Percentiles rank a stretch among this genome's conserved stretches.
These are phyloP conservation scores for Chymomyza costata DNA, from an alignment of 1,140 invertebrate genomes.

Conservation along the genomic window DNA sequence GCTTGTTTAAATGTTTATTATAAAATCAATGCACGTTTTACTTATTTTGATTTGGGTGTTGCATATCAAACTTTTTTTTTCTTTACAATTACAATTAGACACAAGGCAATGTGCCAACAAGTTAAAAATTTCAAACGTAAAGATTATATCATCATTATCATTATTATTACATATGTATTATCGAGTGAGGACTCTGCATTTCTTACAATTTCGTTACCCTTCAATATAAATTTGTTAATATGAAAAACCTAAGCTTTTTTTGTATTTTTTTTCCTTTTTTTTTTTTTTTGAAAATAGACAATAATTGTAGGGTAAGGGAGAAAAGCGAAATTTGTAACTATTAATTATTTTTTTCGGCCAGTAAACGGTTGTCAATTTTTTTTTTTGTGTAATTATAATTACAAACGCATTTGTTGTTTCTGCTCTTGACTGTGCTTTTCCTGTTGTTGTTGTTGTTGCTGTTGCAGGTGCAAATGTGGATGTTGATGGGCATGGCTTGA, in stretches of 20 bases:
- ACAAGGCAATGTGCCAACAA: constrained; percentile 66
- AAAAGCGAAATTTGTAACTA: constrained; percentile 24
- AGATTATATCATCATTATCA: constrained; percentile 37
- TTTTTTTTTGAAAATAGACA: constrained; percentile 29
- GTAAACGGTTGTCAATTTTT: constrained; percentile 15
- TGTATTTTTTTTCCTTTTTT: too few relatives aligned
- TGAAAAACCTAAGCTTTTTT: constrained; percentile 46
- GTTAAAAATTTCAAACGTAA: constrained; percentile 65
- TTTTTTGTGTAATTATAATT: constrained; percentile 40
- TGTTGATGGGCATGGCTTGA: constrained; percentile 53
- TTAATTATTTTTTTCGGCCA: constrained; percentile 13
- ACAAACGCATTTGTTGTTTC: constrained; percentile 36
- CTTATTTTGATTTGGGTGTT: constrained; percentile 34
- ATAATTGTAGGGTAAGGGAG: constrained; percentile 16
- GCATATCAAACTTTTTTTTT: constrained; percentile 57
- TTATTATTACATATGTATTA: constrained; percentile 31
- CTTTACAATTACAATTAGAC: constrained; percentile 48
- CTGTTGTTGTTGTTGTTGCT: constrained; percentile 34
- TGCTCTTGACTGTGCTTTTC: constrained; percentile 37
- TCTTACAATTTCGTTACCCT: constrained; percentile 49
- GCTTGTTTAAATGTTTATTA: constrained; percentile 38
- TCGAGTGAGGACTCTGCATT: constrained; percentile 56
- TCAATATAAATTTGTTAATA: constrained; percentile 19
- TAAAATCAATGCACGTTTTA: constrained; percentile 40
- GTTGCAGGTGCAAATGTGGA: constrained; percentile 53